Base-by-base conservation (phyloP, 2,797 vertebrate species). In the Parauchenoglanis ngamensis region DNA sequence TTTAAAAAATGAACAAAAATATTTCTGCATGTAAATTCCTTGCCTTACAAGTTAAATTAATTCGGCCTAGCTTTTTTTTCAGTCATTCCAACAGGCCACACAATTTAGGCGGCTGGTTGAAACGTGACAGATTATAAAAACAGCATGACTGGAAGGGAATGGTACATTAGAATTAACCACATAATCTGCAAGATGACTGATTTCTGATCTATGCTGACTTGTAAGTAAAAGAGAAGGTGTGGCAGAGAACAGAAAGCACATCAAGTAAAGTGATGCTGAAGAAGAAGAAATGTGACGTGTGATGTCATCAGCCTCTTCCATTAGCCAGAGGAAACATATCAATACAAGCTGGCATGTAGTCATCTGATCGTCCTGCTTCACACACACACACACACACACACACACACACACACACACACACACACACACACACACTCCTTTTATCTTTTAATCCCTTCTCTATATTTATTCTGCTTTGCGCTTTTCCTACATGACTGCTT, bases 191-290 rank as follows among this genome's bases (percentile, higher is more conserved):
- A 7, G n/a, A 54, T 1, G n/a, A 54, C n/a, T 28, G n/a, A 13
- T 59, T 79, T 59, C 4, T 59, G 31, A 7, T 79, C 10, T 57
- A 35, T 35, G 8, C 10, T 7, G 7, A 12, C 17, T 35, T 77
- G 3, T 15, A 52, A 28, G 17, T n/a, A 3, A 76, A 56, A 31
- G 28, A 21, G 11, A 78, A 79, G 10, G 77, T 21, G 11, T 13
- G 77, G 56, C 49, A 40, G 17, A 59, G 77, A 59, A 35, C n/a
- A 78, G 54, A 59, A 79, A 23, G 4, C 28, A 59, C 5, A 44
- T 61, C 23, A 25, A 80, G 35, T 35, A 44, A 80, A 44, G 78
- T 61, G 78, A 44, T 80, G 78, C 31, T 44, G 23, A 80, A 80
- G 78, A 80, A 61, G 78, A 31, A 61, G 78, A 40, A 80, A 59